Conservation (phyloP, 2,888 invertebrate species). For the Trissolcus japonicus region DNA sequence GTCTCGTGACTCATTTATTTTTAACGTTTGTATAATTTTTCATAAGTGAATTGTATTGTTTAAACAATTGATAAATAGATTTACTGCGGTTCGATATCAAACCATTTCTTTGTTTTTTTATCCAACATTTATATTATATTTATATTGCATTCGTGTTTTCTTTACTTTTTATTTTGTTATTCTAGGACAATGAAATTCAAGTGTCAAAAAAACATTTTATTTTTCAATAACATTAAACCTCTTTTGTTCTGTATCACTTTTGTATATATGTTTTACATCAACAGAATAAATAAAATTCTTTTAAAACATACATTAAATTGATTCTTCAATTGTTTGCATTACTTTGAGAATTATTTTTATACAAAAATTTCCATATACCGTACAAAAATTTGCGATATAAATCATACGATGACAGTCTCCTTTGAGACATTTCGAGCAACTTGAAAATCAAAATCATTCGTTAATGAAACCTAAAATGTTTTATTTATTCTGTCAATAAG, state of each 20-base stretch:
- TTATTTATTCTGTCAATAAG: too few species aligned
- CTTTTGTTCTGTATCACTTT: conserved; percentile 33
- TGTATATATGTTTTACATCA: neutral
- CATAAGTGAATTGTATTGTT: conserved; percentile 38
- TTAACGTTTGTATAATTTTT: conserved; percentile 39
- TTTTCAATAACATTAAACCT: too few species aligned
- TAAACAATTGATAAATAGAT: conserved; percentile 37
- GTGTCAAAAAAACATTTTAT: conserved; percentile 46
- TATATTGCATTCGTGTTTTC: conserved; percentile 37
- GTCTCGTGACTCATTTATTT: conserved; percentile 37
- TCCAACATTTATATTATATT: conserved; percentile 30
- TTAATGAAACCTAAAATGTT: neutral
- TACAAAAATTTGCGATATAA: neutral
- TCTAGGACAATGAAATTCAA: conserved; percentile 42
- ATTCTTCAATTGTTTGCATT: neutral
- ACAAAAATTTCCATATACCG: conserved; percentile 36
- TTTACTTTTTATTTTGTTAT: conserved; percentile 44
- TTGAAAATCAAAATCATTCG: conserved; percentile 43
- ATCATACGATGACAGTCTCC: neutral
- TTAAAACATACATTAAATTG: neutral
- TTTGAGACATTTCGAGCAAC: conserved; percentile 52
- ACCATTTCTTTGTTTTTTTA: conserved; percentile 6
- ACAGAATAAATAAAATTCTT: neutral
- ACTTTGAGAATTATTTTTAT: neutral
- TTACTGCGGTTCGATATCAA: conserved; percentile 26